These are phyloP conservation scores for Trogon melanurus DNA, from an alignment of 2,113 vertebrate species.

Conservation along the genomic window DNA sequence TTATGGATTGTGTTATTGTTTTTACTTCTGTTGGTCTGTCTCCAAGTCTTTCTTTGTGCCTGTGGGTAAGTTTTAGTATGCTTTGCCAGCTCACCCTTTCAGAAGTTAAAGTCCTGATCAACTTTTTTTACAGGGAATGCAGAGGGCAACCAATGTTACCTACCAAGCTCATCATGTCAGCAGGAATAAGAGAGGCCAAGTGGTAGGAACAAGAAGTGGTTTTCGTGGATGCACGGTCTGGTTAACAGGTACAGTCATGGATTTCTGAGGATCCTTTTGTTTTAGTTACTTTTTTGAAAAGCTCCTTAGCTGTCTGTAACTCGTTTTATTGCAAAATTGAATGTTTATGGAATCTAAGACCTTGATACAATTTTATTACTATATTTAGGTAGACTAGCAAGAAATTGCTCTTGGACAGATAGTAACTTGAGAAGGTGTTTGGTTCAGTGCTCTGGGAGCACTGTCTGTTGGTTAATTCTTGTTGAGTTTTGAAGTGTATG, in stretches of 20 bases:
- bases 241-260: slow-evolving; percentile 85
- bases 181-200: slow-evolving; percentile 96
- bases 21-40: neutral
- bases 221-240: slow-evolving; percentile 98
- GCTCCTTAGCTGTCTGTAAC: neutral
- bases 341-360: neutral
- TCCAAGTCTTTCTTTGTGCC: neutral
- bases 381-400: neutral
- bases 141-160: slow-evolving; percentile 96
- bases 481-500: neutral
- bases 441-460: neutral
- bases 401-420: neutral
- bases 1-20: neutral
- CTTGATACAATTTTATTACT: neutral
- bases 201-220: slow-evolving; percentile 94
- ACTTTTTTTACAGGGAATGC: slow-evolving; percentile 85
- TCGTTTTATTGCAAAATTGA: neutral
- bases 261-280: neutral
- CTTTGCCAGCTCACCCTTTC: neutral
- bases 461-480: neutral
- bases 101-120: neutral
- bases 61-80: neutral
- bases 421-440: neutral
- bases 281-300: neutral
- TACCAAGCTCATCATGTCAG: slow-evolving; percentile 99